Conservation (phyloP, 2,797 vertebrate species). For the Pseudotriccus pelzelni region DNA sequence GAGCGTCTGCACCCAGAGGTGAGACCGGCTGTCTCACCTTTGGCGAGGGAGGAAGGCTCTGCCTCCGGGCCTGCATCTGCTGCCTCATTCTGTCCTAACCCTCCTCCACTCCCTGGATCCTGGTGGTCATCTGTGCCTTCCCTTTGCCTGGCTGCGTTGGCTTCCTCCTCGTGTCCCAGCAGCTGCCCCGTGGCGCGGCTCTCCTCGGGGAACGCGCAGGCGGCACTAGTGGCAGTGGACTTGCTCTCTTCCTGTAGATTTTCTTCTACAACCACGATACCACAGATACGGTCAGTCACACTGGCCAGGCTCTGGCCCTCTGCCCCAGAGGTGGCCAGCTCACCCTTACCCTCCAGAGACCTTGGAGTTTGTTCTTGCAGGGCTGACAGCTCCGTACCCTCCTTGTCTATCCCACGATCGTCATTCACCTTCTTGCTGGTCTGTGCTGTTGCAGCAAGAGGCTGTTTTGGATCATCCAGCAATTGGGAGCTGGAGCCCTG, state of each 20-base stretch:
- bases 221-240: background rate
- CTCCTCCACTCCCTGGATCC: background rate
- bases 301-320: slow-evolving; percentile 2
- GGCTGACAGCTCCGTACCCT: background rate
- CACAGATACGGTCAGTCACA: background rate
- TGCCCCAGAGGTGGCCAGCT: slow-evolving; percentile 11
- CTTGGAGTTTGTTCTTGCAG: slow-evolving; percentile 7
- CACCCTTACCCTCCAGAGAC: slow-evolving; percentile 49
- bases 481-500: slow-evolving; percentile 57
- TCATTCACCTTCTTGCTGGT: background rate
- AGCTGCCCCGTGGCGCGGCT: background rate
- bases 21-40: slow-evolving; percentile 7
- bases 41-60: slow-evolving; percentile 21
- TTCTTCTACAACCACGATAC: slow-evolving; percentile 24
- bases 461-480: slow-evolving; percentile 34
- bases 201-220: background rate
- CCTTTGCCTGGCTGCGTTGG: background rate
- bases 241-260: slow-evolving; percentile 16
- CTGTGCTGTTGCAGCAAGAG: slow-evolving; percentile 2
- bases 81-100: background rate
- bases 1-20: slow-evolving; percentile 61
- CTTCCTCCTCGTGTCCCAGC: background rate
- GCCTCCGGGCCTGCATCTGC: background rate
- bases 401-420: background rate
- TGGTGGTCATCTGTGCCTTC: background rate